Evolutionary conservation across 2,797 vertebrate genomes (phyloP).

Genomic region (Cyclura pinguis): DNA sequence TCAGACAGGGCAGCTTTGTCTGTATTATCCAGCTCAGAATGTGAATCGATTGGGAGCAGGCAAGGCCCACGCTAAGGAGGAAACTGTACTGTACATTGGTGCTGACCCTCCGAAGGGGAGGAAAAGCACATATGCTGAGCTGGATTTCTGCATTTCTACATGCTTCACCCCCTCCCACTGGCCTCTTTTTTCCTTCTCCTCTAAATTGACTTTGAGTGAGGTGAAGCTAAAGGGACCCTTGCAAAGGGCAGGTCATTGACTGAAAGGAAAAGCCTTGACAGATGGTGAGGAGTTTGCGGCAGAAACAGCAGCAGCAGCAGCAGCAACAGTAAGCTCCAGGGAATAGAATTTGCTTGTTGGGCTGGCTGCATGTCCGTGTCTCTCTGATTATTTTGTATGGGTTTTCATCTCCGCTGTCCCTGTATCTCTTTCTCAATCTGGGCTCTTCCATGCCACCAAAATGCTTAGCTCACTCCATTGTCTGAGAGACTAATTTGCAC

Average conservation of each 20-base stretch:
- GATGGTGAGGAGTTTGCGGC: constrained; percentile 58
- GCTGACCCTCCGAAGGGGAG: constrained; percentile 13
- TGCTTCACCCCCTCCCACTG: neutral
- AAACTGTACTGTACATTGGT: neutral
- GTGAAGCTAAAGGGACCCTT: constrained; percentile 63
- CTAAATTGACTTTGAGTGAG: constrained; percentile 43
- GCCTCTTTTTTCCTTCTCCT: constrained; percentile 15
- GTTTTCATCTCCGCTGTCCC: constrained; percentile 69
- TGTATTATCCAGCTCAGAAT: constrained; percentile 12
- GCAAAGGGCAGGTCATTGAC: constrained; percentile 60
- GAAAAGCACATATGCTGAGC: neutral
- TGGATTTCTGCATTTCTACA: neutral
- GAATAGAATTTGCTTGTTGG: constrained; percentile 48
- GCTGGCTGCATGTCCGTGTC: constrained; percentile 56
- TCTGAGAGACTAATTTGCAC: constrained; percentile 76
- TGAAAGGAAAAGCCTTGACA: constrained; percentile 44
- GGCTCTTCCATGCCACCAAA: constrained; percentile 67
- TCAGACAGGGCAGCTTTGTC: constrained; percentile 4
- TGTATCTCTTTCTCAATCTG: constrained; percentile 68
- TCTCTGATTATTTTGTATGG: constrained; percentile 68
- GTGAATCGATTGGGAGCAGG: neutral
- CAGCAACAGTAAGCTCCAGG: constrained; percentile 24
- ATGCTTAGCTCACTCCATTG: constrained; percentile 73
- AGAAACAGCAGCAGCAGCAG: constrained; percentile 25
- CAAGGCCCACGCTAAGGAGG: neutral